Percentiles rank a stretch among this genome's conserved stretches.
Conservation (phyloP, 2,113 vertebrate genomes). For the Epinephelus lanceolatus region DNA sequence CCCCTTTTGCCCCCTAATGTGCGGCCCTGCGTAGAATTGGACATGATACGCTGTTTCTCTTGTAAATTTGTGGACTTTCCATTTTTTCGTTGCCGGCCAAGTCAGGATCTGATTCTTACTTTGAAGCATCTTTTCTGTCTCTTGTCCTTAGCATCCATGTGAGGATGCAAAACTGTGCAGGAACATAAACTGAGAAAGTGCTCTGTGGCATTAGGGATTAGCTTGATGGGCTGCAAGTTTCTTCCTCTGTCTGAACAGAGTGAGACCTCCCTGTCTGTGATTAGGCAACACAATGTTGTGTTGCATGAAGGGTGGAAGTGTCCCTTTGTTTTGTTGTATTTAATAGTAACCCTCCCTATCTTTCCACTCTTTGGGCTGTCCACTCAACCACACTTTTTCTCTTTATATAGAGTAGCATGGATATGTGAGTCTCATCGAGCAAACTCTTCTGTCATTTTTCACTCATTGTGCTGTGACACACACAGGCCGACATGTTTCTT, state of each 20-base stretch:
- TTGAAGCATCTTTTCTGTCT: neutral
- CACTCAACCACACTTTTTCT: neutral
- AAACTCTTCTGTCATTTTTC: neutral
- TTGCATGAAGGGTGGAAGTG: too few species aligned
- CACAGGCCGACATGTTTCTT: neutral
- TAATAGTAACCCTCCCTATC: neutral
- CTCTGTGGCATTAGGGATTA: neutral
- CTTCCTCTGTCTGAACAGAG: neutral
- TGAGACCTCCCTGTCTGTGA: neutral
- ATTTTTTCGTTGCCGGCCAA: neutral
- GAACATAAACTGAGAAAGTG: slow-evolving; percentile 23
- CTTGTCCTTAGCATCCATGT: slow-evolving; percentile 25
- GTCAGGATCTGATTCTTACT: slow-evolving; percentile 6
- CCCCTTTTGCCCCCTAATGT: too few species aligned
- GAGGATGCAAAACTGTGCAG: slow-evolving; percentile 15
- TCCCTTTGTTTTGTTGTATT: neutral
- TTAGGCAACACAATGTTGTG: neutral
- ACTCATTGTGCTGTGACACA: neutral
- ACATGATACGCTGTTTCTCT: neutral
- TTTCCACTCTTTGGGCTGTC: neutral
- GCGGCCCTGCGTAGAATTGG: neutral
- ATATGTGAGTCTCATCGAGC: neutral
- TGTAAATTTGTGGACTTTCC: neutral
- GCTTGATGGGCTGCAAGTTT: neutral
- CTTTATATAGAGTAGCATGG: neutral